Evolutionary conservation across 2,113 vertebrate species (phyloP), one percentile per base, ranked within the genome.

Genomic region (Gavialis gangeticus): DNA sequence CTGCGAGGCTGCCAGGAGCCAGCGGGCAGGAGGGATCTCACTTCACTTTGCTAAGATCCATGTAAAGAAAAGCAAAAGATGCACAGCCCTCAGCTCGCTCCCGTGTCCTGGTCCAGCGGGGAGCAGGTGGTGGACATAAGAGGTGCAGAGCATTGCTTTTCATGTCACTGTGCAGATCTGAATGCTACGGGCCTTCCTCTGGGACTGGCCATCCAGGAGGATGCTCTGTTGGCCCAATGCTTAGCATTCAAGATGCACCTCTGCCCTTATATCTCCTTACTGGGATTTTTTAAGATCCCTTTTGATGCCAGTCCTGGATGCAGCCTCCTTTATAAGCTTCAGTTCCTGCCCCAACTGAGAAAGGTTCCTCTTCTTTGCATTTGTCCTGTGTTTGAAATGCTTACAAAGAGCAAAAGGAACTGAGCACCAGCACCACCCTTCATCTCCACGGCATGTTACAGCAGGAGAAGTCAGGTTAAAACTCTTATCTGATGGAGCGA

Each of bases 401-500:
- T 88, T 0, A 64, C 34, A 59, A 86, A 84, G 86, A 80, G 82
- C 24, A 76, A 87, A 19, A 77, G 37, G 85, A 82, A 34, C 28
- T 55, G 78, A 54, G 3, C 0, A 12, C 37, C 60, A 54, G 92
- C 79, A 55, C n/a, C 28, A 66, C 90, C 71, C 94, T 94, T 24
- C 34, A 5, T 22, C 84, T 37, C 3, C 12, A 4, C 46, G 79
- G 69, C 56, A 18, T 0, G 25, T 84, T 80, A 0, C 28, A 63
- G 96, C 88, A 67, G 89, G 87, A 97, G 97, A 85, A 97, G 96
- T 82, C 85, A 96, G 95, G 96, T 85, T 95, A 95, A 91, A 92
- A 79, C 59, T 91, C 94, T 98, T 98, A 97, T 98, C 97, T 96
- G 97, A 97, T 98, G 95, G 84, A 94, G 91, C 96, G 71, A 94